Evolutionary conservation across 2,888 invertebrate genomes (phyloP), one percentile per base, ranked within the genome.

Genomic region (Chymomyza caudatula): DNA sequence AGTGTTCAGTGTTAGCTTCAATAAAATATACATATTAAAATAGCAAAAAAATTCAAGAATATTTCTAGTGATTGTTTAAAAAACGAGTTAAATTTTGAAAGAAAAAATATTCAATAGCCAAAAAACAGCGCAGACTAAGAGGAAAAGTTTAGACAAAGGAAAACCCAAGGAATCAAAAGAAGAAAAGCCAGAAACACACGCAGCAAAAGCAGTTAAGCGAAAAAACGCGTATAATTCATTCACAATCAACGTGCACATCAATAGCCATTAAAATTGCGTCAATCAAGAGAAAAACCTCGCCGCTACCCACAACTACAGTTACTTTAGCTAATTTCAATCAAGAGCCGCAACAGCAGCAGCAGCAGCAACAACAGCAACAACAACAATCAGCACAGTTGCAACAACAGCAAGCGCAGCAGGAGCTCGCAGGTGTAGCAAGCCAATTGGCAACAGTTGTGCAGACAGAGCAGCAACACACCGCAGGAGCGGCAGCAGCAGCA

Each of bases 211-310:
- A 37, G 11, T 17, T 13, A 2, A 52, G 22, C 29, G 13, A 29
- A 37, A 37, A 37, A 37, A 37, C 29, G 29, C 29, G 29, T 65
- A 60, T 47, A 68, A 61, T 65, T 55, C 68, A 69, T 76, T 77
- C 67, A 75, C 60, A 61, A 74, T 72, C 67, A 67, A 71, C 70
- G 72, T 71, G 76, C 77, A 72, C 68, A 67, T 56, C 67, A 77
- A 80, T 77, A 88, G 76, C 80, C 85, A 86, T 86, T 87, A 88
- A 84, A 88, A 88, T 88, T 88, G 88, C 88, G 88, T 80, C 88
- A 76, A 87, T 88, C 83, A 88, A 88, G 86, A 87, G 88, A 85
- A 88, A 88, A 88, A 77, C 77, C 71, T 88, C 88, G 76, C 82
- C 88, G 79, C 71, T 78, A 71, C 82, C 86, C 60, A 73, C 74